Percentiles rank a stretch among this genome's conserved stretches.
Conservation (phyloP, 2,888 invertebrate genomes). For the Epiblema foenella region DNA sequence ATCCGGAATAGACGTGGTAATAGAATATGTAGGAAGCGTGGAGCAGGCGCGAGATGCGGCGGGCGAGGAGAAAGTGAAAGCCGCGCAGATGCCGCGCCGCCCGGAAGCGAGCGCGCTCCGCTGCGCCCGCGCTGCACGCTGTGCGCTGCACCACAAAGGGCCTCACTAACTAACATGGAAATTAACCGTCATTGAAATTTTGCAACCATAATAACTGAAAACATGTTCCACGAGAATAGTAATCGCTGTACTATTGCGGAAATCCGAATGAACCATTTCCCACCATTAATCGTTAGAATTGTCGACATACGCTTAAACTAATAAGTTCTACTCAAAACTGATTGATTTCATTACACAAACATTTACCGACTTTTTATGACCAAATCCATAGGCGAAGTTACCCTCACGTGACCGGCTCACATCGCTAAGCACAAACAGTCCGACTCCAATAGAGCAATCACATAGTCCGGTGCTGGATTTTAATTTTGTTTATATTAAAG, state of each 20-base stretch:
- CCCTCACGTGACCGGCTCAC: constrained; percentile 70
- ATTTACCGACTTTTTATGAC: constrained; percentile 83
- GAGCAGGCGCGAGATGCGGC: constrained; percentile 69
- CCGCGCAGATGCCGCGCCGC: constrained; percentile 79
- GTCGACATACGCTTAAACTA: neutral
- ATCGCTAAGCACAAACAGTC: constrained; percentile 67
- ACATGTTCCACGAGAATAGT: neutral
- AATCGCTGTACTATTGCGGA: neutral
- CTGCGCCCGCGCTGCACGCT: constrained; percentile 62
- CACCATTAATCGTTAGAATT: neutral
- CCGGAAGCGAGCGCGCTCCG: constrained; percentile 67
- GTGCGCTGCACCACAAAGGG: constrained; percentile 67
- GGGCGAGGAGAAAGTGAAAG: constrained; percentile 82
- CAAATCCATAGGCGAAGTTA: constrained; percentile 81
- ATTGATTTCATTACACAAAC: constrained; percentile 53
- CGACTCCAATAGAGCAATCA: constrained; percentile 57
- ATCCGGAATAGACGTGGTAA: constrained; percentile 68
- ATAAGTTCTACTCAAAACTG: constrained; percentile 3
- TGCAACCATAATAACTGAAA: neutral
- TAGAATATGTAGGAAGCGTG: constrained; percentile 66
- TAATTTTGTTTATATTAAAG: constrained; percentile 27
- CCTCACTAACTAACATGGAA: constrained; percentile 24
- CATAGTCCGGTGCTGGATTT: constrained; percentile 52
- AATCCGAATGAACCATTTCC: neutral
- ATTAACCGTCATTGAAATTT: constrained; percentile 11